Percentiles rank a stretch among this genome's conserved stretches.
Conservation (phyloP, 2,797 vertebrate species). For the Naso thynnoides region DNA sequence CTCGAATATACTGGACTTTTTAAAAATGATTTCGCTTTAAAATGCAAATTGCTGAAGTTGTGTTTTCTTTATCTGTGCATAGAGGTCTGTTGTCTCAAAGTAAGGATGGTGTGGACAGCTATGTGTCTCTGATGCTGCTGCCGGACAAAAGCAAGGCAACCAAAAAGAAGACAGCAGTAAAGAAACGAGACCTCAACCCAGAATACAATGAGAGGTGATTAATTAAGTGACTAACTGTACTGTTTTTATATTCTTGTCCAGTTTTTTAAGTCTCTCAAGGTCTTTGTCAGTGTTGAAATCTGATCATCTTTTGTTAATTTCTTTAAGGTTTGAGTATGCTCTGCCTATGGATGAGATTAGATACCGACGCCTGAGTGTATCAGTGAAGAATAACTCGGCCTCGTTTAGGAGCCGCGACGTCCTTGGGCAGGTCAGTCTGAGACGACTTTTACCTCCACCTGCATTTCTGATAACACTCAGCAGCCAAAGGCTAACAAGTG, state of each 20-base stretch:
- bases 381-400: conserved; percentile 88
- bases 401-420: conserved; percentile 90
- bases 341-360: conserved; percentile 85
- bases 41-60: neutral
- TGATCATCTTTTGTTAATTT: conserved; percentile 1
- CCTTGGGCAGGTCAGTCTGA: conserved; percentile 77
- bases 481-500: neutral
- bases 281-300: neutral
- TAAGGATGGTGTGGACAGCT: conserved; percentile 90
- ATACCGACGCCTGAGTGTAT: conserved; percentile 84
- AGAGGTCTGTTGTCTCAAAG: conserved; percentile 85
- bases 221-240: neutral
- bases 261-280: neutral
- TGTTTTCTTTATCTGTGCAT: conserved; percentile 21
- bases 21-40: neutral
- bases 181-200: conserved; percentile 89
- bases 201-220: conserved; percentile 91
- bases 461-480: neutral
- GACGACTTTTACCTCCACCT: neutral
- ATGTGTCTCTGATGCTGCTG: conserved; percentile 90
- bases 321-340: conserved; percentile 90
- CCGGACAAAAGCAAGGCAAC: conserved; percentile 93
- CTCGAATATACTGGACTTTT: neutral
- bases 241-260: neutral
- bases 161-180: conserved; percentile 92